phyloP scores from a whole-genome alignment of 2,888 invertebrate genomes.

The Cephus pygmeus region DNA sequence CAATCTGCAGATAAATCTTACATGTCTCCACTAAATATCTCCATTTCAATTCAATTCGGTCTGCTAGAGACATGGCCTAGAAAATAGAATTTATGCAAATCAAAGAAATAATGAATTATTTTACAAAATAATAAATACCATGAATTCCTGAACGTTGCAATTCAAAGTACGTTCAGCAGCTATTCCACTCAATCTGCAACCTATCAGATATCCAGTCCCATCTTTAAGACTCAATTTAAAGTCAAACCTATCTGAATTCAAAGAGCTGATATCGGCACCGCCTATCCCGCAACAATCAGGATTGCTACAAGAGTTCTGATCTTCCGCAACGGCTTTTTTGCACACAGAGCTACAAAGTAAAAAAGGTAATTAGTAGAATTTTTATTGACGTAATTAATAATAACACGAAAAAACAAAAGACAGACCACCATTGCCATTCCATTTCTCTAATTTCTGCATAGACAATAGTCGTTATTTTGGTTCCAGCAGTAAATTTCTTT shows the following conservation, averaged over 20 bases:
- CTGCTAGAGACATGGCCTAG: slow-evolving; percentile 46
- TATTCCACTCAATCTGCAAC: slow-evolving; percentile 53
- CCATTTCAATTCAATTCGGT: slow-evolving; percentile 51
- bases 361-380: background rate
- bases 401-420: background rate
- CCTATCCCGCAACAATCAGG: slow-evolving; percentile 60
- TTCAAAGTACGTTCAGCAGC: slow-evolving; percentile 53
- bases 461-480: slow-evolving; percentile 69
- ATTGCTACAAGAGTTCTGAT: slow-evolving; percentile 60
- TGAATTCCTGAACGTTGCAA: slow-evolving; percentile 47
- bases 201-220: slow-evolving; percentile 60
- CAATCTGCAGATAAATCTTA: slow-evolving; percentile 54
- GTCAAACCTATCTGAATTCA: slow-evolving; percentile 37
- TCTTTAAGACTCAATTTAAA: slow-evolving; percentile 57
- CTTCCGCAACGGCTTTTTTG: slow-evolving; percentile 44
- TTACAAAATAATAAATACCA: slow-evolving; percentile 35
- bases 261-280: slow-evolving; percentile 42
- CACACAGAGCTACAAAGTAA: slow-evolving; percentile 53
- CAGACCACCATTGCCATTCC: slow-evolving; percentile 62
- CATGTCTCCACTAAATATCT: slow-evolving; percentile 46
- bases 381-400: background rate
- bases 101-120: slow-evolving; percentile 9
- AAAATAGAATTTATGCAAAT: slow-evolving; percentile 3
- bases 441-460: slow-evolving; percentile 76
- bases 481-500: background rate